A percentile compares a stretch with the other conserved stretches of the same genome.
Evolutionary conservation across 1,140 invertebrate genomes (phyloP).

Genomic region (Rhynchophorus ferrugineus): DNA sequence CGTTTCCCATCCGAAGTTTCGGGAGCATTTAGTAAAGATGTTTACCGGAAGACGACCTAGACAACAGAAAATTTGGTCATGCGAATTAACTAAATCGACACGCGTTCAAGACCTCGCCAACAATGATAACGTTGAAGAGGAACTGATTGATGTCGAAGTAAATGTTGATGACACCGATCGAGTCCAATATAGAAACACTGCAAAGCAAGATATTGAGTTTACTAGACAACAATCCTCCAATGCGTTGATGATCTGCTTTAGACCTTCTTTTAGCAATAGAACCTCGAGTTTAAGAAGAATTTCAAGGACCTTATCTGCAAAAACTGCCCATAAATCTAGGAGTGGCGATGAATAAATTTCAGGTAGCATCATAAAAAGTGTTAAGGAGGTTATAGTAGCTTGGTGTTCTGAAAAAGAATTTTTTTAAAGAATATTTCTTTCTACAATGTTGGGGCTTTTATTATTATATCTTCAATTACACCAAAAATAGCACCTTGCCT

Average conservation of each 20-base stretch:
- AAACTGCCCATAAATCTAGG: constrained; percentile 2
- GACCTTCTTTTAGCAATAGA: constrained; percentile 24
- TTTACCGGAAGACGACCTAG: constrained; percentile 6
- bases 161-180: neutral
- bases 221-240: neutral
- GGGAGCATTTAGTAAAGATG: constrained; percentile 19
- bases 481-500: too few species aligned
- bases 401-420: too few species aligned
- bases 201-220: neutral
- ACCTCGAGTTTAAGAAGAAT: constrained; percentile 22
- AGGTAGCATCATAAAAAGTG: neutral
- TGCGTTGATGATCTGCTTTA: constrained; percentile 12
- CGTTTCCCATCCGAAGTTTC: constrained; percentile 60
- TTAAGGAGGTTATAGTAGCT: too few species aligned
- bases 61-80: constrained; percentile 11
- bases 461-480: too few species aligned
- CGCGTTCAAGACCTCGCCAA: neutral
- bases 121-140: constrained; percentile 18
- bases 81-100: neutral
- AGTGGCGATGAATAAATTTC: neutral
- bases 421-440: too few species aligned
- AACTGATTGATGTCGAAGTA: constrained; percentile 13
- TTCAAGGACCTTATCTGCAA: constrained; percentile 19
- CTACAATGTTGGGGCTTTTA: too few species aligned
- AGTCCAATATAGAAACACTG: constrained; percentile 4